Percentiles rank a stretch among this genome's conserved stretches.
Evolutionary conservation across 2,888 invertebrate genomes (phyloP).

Genomic region (Boloria euphrosyne): DNA sequence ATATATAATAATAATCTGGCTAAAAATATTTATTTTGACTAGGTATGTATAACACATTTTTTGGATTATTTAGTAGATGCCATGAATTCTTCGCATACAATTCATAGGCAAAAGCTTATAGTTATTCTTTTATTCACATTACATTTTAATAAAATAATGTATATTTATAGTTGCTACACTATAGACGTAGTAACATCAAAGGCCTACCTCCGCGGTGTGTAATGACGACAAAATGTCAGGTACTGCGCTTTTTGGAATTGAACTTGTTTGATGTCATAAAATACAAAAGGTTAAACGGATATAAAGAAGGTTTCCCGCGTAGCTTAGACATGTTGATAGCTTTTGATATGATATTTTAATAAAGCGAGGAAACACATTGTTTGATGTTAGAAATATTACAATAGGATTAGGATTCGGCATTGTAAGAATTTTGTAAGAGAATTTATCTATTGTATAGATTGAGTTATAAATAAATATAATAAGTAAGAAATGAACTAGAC

Average conservation of each 20-base stretch:
- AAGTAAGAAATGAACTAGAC: no score
- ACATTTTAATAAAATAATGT: neutral
- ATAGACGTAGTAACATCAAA: constrained; percentile 58
- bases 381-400: neutral
- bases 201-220: constrained; percentile 63
- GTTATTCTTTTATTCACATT: neutral
- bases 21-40: no score
- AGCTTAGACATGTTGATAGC: neutral
- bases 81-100: no score
- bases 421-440: no score
- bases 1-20: no score
- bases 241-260: constrained; percentile 72
- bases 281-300: constrained; percentile 77
- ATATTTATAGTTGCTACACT: neutral
- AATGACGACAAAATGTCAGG: constrained; percentile 59
- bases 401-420: neutral
- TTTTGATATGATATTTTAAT: constrained; percentile 1
- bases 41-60: no score
- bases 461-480: no score
- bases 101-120: neutral
- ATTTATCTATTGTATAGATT: no score
- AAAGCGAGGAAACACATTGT: neutral
- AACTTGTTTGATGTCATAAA: constrained; percentile 70
- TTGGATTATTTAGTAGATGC: no score
- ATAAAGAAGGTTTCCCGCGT: constrained; percentile 58